Evolutionary conservation across 1,140 invertebrate genomes (phyloP).

Genomic region (Ditylenchus dipsaci): DNA sequence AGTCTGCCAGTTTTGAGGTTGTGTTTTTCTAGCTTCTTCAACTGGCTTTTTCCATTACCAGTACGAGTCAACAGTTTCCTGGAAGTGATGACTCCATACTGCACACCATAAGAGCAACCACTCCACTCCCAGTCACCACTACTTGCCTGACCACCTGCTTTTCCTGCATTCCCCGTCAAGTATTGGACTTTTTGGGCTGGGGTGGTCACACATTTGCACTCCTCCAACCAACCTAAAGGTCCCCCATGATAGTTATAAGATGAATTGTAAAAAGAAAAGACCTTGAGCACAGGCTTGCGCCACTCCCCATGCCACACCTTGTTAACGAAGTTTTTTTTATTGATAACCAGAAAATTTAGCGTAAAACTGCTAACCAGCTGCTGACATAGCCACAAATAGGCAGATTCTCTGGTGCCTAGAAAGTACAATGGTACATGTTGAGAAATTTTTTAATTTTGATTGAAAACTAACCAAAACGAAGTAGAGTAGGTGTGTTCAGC

Average conservation of each 20-base stretch:
- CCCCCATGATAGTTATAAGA: background rate
- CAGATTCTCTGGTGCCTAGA: slow-evolving; percentile 53
- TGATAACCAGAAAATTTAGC: too few species aligned
- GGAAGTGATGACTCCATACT: slow-evolving; percentile 47
- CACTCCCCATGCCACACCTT: slow-evolving; percentile 49
- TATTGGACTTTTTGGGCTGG: slow-evolving; percentile 9
- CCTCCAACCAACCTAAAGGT: slow-evolving; percentile 46
- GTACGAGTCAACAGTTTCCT: slow-evolving; percentile 49
- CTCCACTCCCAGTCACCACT: slow-evolving; percentile 28
- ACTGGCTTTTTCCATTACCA: slow-evolving; percentile 11
- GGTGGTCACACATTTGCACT: slow-evolving; percentile 42
- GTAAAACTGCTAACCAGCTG: slow-evolving; percentile 35
- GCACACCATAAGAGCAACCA: slow-evolving; percentile 50
- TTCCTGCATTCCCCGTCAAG: slow-evolving; percentile 7
- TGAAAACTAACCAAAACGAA: slow-evolving; percentile 36
- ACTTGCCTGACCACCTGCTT: background rate
- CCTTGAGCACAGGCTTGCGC: slow-evolving; percentile 30
- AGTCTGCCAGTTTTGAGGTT: slow-evolving; percentile 55
- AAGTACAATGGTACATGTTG: too few species aligned
- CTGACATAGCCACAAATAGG: slow-evolving; percentile 50
- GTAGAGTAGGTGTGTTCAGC: slow-evolving; percentile 18
- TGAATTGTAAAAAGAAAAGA: background rate
- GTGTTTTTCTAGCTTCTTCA: slow-evolving; percentile 50
- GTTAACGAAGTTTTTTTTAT: too few species aligned
- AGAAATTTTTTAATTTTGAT: background rate